Evolutionary conservation across 2,797 vertebrate species (phyloP), one percentile per base, ranked within the genome.

Genomic region (Enteromius mattozi): DNA sequence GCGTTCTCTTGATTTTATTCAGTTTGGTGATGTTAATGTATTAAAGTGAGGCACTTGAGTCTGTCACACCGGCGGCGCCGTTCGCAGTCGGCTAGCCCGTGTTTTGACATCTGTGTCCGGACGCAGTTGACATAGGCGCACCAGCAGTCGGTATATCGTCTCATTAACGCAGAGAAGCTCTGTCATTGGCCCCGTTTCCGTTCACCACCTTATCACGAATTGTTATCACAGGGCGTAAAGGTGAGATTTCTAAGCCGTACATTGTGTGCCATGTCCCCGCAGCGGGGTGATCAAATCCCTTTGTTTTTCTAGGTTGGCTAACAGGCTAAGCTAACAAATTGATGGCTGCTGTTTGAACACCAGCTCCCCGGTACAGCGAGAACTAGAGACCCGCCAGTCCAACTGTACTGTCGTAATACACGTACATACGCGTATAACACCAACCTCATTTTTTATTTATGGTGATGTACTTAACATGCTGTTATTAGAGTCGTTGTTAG

Each of bases 291-390:
- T 86, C 72, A 82, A 83, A 85, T 88, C 87, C 85, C 88, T 89
- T 89, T 89, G 88, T 89, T 89, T 89, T 88, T 89, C 35, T 86
- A 56, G 49, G 37, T 35, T 65, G 47, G 82, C 86, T 70, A 88
- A 78, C 61, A 51, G 47, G 88, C 88, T 89, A 85, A 78, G 83
- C 82, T 88, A 89, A 79, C 68, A 75, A 74, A 71, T 66, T 76
- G 82, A 78, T 87, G 82, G 78, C 78, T 81, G 65, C 16, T 65
- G 71, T 78, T 35, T 69, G n/a, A 59, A 6, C 49, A 71, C 79
- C 65, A 79, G 45, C 74, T 84, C 47, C 72, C 78, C 63, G 47
- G 54, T 87, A 71, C 77, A 78, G 30, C 35, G 6, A 45, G 37
- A 69, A 27, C 40, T 51, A 3, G 1, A 79, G 51, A 75, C 42